These are phyloP conservation scores for Trachurus trachurus DNA, from an alignment of 2,797 vertebrate genomes.

Conservation along the genomic window DNA sequence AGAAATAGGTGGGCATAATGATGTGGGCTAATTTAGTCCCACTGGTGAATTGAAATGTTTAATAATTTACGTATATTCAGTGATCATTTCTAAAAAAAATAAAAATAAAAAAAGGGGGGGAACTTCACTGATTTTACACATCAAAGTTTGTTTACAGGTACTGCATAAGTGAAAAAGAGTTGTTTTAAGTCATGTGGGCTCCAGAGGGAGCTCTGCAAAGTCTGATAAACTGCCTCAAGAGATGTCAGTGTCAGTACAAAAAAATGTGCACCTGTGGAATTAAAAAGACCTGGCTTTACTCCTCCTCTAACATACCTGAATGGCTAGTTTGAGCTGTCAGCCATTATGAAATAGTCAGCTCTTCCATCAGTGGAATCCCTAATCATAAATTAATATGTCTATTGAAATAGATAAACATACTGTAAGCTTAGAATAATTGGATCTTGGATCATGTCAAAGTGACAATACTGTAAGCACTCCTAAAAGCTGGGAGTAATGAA, in stretches of 20 bases:
- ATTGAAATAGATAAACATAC: not conserved
- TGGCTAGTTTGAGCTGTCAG: not conserved
- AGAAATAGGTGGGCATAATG: not conserved
- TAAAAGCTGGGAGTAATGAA: no score
- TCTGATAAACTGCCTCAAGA: not conserved
- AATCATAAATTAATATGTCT: not conserved
- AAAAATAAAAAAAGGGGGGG: not conserved
- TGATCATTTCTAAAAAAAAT: no score
- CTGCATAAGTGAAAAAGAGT: not conserved
- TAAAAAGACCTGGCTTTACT: not conserved
- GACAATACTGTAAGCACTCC: no score
- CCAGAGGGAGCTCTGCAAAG: not conserved
- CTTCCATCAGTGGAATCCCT: no score
- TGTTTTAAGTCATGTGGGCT: not conserved
- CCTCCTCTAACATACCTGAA: not conserved
- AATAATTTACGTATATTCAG: no score
- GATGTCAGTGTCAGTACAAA: not conserved
- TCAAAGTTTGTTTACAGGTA: no score
- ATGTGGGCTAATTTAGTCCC: conserved; percentile 16
- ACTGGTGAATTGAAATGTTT: conserved; percentile 11
- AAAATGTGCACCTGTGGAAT: not conserved
- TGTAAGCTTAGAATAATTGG: not conserved
- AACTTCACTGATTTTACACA: not conserved
- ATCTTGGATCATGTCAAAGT: not conserved
- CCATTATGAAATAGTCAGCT: no score